Evolutionary conservation across 2,113 vertebrate genomes (phyloP).

Genomic region (Dasyurus viverrinus): DNA sequence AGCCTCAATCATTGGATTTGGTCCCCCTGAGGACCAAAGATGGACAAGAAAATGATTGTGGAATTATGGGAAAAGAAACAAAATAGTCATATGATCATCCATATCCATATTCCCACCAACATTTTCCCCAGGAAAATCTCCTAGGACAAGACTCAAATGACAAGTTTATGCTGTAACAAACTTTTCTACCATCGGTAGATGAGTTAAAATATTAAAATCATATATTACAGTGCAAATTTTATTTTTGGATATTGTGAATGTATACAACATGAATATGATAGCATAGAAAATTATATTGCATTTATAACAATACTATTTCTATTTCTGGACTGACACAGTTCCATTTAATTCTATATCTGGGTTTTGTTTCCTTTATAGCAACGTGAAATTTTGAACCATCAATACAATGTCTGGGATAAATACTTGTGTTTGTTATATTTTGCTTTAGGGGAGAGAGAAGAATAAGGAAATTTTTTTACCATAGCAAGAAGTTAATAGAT

Average conservation of each 20-base stretch:
- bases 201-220: neutral
- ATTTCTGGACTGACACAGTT: conserved; percentile 12
- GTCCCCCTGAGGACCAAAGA: neutral
- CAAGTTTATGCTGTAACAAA: neutral
- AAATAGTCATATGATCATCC: neutral
- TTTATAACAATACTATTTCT: conserved; percentile 15
- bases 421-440: neutral
- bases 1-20: neutral
- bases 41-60: neutral
- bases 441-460: neutral
- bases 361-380: neutral
- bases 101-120: neutral
- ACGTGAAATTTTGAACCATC: conserved; percentile 2
- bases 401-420: neutral
- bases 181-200: neutral
- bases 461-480: neutral
- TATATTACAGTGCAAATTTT: neutral
- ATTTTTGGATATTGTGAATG: neutral
- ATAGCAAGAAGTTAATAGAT: neutral
- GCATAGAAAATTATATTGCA: neutral
- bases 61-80: neutral
- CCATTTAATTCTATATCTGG: neutral
- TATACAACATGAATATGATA: neutral
- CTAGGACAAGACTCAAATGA: neutral
- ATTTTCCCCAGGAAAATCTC: neutral